Evolutionary conservation across 2,797 vertebrate genomes (phyloP).

Genomic region (Argya squamiceps): DNA sequence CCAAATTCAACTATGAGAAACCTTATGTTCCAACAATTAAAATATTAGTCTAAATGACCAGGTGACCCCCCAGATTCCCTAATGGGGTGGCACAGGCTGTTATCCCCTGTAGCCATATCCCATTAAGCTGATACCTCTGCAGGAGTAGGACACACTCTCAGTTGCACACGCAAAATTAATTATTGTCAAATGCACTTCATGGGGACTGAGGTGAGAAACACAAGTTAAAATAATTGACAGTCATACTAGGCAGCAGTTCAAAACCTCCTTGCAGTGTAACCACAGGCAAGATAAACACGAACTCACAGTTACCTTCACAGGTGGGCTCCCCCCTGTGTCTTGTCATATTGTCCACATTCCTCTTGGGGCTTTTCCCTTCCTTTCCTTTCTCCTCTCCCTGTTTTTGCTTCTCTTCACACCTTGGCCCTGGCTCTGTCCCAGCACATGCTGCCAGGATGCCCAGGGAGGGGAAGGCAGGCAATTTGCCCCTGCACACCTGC

Average conservation of each 20-base stretch:
- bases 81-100: background rate
- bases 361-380: background rate
- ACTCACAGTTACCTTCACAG: background rate
- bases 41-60: constrained; percentile 54
- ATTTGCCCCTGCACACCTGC: constrained; percentile 44
- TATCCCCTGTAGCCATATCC: constrained; percentile 32
- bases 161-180: constrained; percentile 46
- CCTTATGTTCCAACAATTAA: constrained; percentile 40
- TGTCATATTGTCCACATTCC: background rate
- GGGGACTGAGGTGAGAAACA: constrained; percentile 29
- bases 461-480: background rate
- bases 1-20: constrained; percentile 26
- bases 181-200: constrained; percentile 44
- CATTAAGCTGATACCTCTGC: constrained; percentile 46
- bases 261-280: constrained; percentile 5
- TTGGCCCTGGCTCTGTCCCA: background rate
- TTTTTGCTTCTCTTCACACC: constrained; percentile 16
- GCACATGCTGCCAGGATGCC: background rate
- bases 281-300: constrained; percentile 20
- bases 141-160: constrained; percentile 17
- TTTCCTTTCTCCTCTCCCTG: background rate
- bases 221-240: constrained; percentile 32
- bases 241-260: constrained; percentile 23
- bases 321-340: background rate
- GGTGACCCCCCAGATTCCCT: background rate